Percentiles rank a stretch among this genome's conserved stretches.
Evolutionary conservation across 2,888 invertebrate genomes (phyloP).

Genomic region (Caradrina kadenii): DNA sequence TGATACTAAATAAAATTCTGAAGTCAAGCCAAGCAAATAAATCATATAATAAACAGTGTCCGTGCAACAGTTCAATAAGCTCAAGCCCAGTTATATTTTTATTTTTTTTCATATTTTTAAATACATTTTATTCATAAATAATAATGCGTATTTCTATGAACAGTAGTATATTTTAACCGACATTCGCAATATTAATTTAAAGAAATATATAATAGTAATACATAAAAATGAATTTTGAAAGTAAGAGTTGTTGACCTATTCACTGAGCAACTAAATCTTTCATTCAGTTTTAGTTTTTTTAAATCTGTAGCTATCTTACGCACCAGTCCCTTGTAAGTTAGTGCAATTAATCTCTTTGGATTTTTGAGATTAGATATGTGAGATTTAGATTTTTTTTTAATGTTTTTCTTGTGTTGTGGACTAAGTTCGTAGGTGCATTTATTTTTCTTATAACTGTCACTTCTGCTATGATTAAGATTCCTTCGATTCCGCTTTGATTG

Average conservation of each 20-base stretch:
- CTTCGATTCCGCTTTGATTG: constrained; percentile 24
- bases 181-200: constrained; percentile 8
- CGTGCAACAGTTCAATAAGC: constrained; percentile 55
- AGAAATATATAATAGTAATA: constrained; percentile 7
- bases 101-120: constrained; percentile 36
- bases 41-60: constrained; percentile 44
- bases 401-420: constrained; percentile 17
- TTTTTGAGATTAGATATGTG: not conserved
- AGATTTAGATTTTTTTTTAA: constrained; percentile 17
- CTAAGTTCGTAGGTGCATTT: constrained; percentile 8
- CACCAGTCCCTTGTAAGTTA: constrained; percentile 42
- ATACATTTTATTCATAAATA: constrained; percentile 29
- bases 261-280: constrained; percentile 36
- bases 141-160: constrained; percentile 12
- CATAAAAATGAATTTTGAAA: constrained; percentile 11
- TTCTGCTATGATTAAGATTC: constrained; percentile 15
- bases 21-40: constrained; percentile 25
- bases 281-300: constrained; percentile 34
- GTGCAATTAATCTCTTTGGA: constrained; percentile 13
- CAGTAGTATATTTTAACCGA: not conserved
- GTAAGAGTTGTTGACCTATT: constrained; percentile 14
- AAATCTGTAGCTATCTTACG: constrained; percentile 36
- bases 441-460: constrained; percentile 1
- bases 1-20: constrained; percentile 48
- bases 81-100: constrained; percentile 33